These are phyloP conservation scores for Brachionus paranguensis DNA, from an alignment of 1,140 invertebrate genomes.

Conservation along the genomic window DNA sequence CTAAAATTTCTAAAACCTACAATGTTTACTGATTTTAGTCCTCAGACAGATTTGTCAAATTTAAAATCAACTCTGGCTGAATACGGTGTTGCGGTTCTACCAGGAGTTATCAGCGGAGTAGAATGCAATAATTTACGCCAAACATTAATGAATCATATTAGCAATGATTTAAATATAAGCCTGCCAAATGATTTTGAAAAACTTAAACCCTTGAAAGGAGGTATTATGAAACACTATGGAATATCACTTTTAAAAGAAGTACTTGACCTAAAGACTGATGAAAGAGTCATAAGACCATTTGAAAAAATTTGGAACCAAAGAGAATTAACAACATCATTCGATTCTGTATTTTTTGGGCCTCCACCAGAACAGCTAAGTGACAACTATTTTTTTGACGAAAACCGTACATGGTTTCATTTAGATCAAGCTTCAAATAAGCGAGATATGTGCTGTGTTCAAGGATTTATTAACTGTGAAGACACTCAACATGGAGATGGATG, in stretches of 20 bases:
- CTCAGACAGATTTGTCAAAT: neutral
- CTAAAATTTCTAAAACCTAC: neutral
- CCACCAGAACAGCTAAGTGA: neutral
- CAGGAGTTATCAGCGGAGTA: neutral
- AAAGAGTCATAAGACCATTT: neutral
- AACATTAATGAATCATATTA: neutral
- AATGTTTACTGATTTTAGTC: constrained; percentile 27
- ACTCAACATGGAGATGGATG: constrained; percentile 30
- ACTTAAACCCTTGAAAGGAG: constrained; percentile 12
- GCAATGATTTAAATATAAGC: neutral
- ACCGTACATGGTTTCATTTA: constrained; percentile 16
- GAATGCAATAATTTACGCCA: neutral
- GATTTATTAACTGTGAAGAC: constrained; percentile 23
- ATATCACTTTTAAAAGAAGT: neutral
- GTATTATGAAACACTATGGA: neutral
- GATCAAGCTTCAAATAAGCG: constrained; percentile 25
- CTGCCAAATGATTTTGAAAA: constrained; percentile 13
- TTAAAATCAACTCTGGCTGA: neutral
- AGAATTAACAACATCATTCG: constrained; percentile 29
- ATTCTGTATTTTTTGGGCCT: neutral
- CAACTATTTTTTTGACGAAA: neutral
- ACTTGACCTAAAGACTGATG: constrained; percentile 29
- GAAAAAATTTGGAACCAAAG: neutral
- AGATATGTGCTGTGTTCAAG: constrained; percentile 18
- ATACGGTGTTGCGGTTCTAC: constrained; percentile 4